Evolutionary conservation across 1,140 invertebrate genomes (phyloP).

Genomic region (Nomia melanderi): DNA sequence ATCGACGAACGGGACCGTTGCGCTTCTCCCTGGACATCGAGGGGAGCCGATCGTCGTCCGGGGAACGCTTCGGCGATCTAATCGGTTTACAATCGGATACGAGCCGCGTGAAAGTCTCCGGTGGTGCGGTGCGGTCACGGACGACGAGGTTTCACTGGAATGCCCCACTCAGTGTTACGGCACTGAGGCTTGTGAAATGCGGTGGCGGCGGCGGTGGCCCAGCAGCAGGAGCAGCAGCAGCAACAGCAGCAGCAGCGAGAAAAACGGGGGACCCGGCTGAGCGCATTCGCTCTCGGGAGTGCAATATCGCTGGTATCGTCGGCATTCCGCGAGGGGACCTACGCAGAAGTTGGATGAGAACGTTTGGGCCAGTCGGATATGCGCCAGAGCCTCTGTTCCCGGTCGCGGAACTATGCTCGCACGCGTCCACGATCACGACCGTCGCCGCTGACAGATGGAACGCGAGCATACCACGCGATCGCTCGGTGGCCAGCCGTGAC

Average conservation of each 20-base stretch:
- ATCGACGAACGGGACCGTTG: not conserved
- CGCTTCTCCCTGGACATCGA: not conserved
- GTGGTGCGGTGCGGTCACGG: constrained; percentile 8
- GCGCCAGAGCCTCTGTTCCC: not conserved
- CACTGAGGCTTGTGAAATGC: constrained; percentile 61
- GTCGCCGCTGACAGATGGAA: constrained; percentile 22
- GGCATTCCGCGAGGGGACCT: constrained; percentile 4
- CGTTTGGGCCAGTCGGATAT: too few relatives aligned
- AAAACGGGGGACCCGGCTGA: constrained; percentile 59
- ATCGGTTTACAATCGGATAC: not conserved
- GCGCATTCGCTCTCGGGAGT: constrained; percentile 53
- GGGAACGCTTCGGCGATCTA: not conserved
- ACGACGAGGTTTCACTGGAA: constrained; percentile 33
- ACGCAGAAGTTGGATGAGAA: too few relatives aligned
- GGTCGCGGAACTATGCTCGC: not conserved
- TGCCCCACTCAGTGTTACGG: constrained; percentile 42
- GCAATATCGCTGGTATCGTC: constrained; percentile 29
- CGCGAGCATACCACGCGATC: constrained; percentile 11
- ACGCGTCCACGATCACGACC: not conserved
- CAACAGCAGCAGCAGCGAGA: constrained; percentile 49
- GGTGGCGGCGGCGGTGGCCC: constrained; percentile 10
- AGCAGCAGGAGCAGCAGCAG: constrained; percentile 34
- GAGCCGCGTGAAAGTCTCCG: constrained; percentile 14
- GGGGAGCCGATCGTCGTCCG: not conserved
- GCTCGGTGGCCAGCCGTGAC: not conserved